Percentiles rank a stretch among this genome's conserved stretches.
phyloP scores from a whole-genome alignment of 2,113 vertebrate genomes.

The Salvelinus alpinus region DNA sequence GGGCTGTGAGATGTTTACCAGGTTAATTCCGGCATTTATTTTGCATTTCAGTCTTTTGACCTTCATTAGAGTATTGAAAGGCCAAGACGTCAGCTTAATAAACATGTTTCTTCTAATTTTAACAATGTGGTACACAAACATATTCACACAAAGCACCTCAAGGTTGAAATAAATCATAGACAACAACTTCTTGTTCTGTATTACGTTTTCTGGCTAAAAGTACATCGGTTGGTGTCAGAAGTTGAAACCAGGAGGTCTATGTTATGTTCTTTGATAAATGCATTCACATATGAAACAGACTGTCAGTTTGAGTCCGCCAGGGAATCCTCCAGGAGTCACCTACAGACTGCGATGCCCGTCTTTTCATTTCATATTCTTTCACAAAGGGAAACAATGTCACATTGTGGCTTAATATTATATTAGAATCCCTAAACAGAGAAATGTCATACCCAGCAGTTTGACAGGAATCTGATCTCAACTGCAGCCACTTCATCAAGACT shows the following conservation, averaged over 20 bases:
- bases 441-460: conserved; percentile 23
- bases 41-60: too few species aligned
- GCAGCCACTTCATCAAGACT: conserved; percentile 47
- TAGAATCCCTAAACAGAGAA: conserved; percentile 20
- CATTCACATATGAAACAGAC: conserved; percentile 20
- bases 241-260: not conserved
- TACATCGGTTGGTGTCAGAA: too few species aligned
- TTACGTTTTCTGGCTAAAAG: not conserved
- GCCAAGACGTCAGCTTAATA: too few species aligned
- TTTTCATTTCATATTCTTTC: conserved; percentile 11
- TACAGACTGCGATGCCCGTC: not conserved
- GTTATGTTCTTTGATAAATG: conserved; percentile 3
- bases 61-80: too few species aligned
- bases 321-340: conserved; percentile 8
- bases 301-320: conserved; percentile 16
- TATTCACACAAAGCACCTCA: not conserved
- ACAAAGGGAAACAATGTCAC: conserved; percentile 11
- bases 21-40: too few species aligned
- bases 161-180: not conserved
- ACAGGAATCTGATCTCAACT: conserved; percentile 25
- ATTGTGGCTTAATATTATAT: conserved; percentile 16
- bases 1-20: too few species aligned
- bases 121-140: not conserved
- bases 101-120: too few species aligned
- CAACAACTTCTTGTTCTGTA: not conserved